phyloP scores from a whole-genome alignment of 1,140 invertebrate species.

The Dinothrombium tinctorium region DNA sequence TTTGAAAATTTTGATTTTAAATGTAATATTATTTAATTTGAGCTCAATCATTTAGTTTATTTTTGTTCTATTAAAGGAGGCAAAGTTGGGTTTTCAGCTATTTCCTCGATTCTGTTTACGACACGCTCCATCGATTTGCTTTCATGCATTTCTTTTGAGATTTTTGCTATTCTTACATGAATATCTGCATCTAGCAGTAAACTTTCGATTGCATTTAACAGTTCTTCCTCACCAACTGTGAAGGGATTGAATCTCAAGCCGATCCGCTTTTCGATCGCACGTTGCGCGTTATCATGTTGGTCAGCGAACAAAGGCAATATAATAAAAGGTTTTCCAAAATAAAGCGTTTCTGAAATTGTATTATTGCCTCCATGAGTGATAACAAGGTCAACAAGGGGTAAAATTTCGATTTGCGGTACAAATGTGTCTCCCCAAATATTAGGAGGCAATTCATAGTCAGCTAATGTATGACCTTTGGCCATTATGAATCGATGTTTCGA shows the following conservation, averaged over 20 bases:
- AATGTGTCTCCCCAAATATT: not conserved
- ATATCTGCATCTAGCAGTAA: not conserved
- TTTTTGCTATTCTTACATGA: not conserved
- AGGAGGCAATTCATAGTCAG: not conserved
- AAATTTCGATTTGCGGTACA: not conserved
- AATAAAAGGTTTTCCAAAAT: conserved; percentile 1
- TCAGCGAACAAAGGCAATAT: conserved; percentile 1
- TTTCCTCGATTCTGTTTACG: not conserved
- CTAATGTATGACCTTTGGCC: not conserved
- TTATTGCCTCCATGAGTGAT: conserved; percentile 4
- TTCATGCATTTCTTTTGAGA: not conserved
- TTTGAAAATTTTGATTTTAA: too few species aligned
- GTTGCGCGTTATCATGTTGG: conserved; percentile 8
- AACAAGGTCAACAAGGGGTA: not conserved
- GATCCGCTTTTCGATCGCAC: conserved; percentile 6
- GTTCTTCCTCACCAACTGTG: not conserved
- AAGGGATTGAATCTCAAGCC: not conserved
- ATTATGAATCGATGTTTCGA: not conserved
- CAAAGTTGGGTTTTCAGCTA: too few species aligned
- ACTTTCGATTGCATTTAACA: not conserved
- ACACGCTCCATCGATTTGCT: not conserved
- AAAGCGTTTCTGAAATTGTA: not conserved
- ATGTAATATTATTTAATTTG: too few species aligned
- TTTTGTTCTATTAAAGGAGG: too few species aligned
- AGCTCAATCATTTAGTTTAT: too few species aligned